These are phyloP conservation scores for Eupithecia subfuscata DNA, from an alignment of 2,888 invertebrate species.

Conservation along the genomic window DNA sequence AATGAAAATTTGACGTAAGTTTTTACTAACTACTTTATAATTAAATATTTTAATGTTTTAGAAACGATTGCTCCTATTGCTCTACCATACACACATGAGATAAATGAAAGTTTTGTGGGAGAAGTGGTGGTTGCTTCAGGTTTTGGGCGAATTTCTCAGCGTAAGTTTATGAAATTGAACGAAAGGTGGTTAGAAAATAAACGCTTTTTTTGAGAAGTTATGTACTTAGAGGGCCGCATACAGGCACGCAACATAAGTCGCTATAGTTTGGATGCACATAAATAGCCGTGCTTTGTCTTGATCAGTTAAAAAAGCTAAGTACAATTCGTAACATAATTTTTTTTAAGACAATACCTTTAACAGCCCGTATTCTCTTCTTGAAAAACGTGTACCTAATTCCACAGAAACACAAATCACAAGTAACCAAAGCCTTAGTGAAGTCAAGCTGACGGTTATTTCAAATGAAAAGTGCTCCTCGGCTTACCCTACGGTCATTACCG, in stretches of 20 bases:
- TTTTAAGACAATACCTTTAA: not conserved
- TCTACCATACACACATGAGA: slow-evolving; percentile 14
- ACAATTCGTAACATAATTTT: not conserved
- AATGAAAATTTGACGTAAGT: no score
- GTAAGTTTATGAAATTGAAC: slow-evolving; percentile 11
- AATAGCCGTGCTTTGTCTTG: not conserved
- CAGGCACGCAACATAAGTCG: not conserved
- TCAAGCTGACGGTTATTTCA: slow-evolving; percentile 23
- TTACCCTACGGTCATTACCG: slow-evolving; percentile 9
- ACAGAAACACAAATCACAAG: slow-evolving; percentile 15
- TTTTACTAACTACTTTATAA: not conserved
- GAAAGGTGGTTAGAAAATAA: not conserved
- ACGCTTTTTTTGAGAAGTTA: not conserved
- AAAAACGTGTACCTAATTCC: not conserved
- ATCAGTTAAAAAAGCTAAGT: not conserved
- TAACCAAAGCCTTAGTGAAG: slow-evolving; percentile 21
- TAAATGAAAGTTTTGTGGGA: slow-evolving; percentile 15
- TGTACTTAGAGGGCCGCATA: not conserved
- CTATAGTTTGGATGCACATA: not conserved
- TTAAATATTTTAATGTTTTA: slow-evolving; percentile 3
- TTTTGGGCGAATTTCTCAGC: slow-evolving; percentile 25
- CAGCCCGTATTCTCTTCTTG: not conserved
- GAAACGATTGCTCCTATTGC: slow-evolving; percentile 26
- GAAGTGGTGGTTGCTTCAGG: slow-evolving; percentile 22
- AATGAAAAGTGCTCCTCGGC: slow-evolving; percentile 23